Evolutionary conservation across 2,113 vertebrate genomes (phyloP).

Genomic region (Myotis lucifugus): DNA sequence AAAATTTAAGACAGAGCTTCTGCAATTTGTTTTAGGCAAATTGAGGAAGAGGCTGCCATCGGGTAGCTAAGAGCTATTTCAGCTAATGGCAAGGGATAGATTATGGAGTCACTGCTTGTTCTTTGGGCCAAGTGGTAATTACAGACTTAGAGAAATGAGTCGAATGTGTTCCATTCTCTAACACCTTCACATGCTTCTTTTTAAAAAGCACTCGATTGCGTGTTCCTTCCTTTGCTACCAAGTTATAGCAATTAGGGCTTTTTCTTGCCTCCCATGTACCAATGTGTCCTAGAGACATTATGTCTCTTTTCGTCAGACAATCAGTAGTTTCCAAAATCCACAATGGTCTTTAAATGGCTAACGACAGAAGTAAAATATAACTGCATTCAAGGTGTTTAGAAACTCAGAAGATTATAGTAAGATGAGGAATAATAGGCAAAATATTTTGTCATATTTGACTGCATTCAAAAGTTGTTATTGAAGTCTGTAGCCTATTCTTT

Average conservation of each 20-base stretch:
- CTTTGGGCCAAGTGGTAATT: slow-evolving; percentile 74
- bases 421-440: slow-evolving; percentile 57
- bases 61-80: slow-evolving; percentile 50
- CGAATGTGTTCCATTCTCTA: slow-evolving; percentile 65
- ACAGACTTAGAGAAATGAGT: slow-evolving; percentile 61
- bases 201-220: slow-evolving; percentile 38
- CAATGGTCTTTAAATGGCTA: slow-evolving; percentile 65
- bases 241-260: slow-evolving; percentile 71
- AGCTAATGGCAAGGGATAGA: slow-evolving; percentile 43
- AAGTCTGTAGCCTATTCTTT: slow-evolving; percentile 28
- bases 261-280: slow-evolving; percentile 69
- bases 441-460: slow-evolving; percentile 60
- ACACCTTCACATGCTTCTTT: slow-evolving; percentile 68
- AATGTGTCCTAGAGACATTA: slow-evolving; percentile 58
- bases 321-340: slow-evolving; percentile 72
- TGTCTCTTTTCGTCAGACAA: slow-evolving; percentile 73
- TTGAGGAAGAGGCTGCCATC: background rate
- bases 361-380: slow-evolving; percentile 57
- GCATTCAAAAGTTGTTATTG: slow-evolving; percentile 38
- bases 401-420: slow-evolving; percentile 48
- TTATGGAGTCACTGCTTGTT: slow-evolving; percentile 55
- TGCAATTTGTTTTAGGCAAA: slow-evolving; percentile 33
- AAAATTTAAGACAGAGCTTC: slow-evolving; percentile 20
- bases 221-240: slow-evolving; percentile 71
- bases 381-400: slow-evolving; percentile 67